Conservation (phyloP, 2,888 invertebrate species). For the Phalera bucephala region DNA sequence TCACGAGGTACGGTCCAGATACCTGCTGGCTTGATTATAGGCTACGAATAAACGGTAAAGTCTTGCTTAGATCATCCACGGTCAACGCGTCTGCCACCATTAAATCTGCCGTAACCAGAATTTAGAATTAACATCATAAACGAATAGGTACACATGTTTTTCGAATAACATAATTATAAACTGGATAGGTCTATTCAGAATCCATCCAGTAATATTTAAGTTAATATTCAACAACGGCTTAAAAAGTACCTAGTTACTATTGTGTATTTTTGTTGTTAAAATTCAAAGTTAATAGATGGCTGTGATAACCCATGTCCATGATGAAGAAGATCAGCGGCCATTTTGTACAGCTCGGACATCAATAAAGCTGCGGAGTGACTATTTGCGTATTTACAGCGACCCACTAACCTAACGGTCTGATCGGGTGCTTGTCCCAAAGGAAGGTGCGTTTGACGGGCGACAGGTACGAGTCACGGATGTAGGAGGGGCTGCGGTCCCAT, state of each 20-base stretch:
- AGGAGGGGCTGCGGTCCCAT: slow-evolving; percentile 89
- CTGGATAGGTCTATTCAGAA: too few species aligned
- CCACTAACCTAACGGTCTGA: slow-evolving; percentile 94
- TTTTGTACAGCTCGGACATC: slow-evolving; percentile 61
- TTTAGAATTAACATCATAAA: slow-evolving; percentile 1
- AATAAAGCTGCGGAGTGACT: slow-evolving; percentile 40
- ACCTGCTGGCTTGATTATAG: slow-evolving; percentile 67
- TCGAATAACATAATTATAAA: slow-evolving; percentile 9
- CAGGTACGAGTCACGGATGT: slow-evolving; percentile 93
- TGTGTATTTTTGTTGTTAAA: too few species aligned
- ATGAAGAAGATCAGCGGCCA: slow-evolving; percentile 43
- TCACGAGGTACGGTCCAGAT: slow-evolving; percentile 35
- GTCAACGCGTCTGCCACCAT: slow-evolving; percentile 74
- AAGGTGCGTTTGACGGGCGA: slow-evolving; percentile 95
- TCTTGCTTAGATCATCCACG: slow-evolving; percentile 75
- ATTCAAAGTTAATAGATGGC: too few species aligned
- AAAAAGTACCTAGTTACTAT: too few species aligned
- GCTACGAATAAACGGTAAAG: slow-evolving; percentile 78
- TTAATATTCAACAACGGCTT: too few species aligned
- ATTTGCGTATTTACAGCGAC: slow-evolving; percentile 64
- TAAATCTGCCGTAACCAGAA: slow-evolving; percentile 74
- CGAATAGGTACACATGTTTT: neutral
- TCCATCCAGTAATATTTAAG: too few species aligned
- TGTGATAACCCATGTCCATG: slow-evolving; percentile 43
- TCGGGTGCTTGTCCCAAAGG: slow-evolving; percentile 95